phyloP scores from a whole-genome alignment of 2,113 vertebrate genomes.

The Zingel zingel region DNA sequence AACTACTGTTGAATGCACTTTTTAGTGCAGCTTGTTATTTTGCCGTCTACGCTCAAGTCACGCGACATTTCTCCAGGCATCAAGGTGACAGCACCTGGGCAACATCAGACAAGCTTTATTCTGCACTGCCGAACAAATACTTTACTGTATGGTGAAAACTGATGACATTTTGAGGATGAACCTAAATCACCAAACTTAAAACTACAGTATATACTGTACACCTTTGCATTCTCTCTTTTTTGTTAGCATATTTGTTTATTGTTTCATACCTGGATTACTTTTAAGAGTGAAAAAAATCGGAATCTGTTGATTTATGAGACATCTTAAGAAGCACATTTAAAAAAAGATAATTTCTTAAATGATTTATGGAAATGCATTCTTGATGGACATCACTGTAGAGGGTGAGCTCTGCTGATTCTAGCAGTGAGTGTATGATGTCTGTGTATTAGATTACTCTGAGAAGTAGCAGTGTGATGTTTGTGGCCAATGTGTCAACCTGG shows the following conservation, averaged over 20 bases:
- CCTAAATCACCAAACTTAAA: neutral
- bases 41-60: slow-evolving; percentile 1
- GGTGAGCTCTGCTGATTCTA: neutral
- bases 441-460: neutral
- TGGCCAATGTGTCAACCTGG: neutral
- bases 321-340: neutral
- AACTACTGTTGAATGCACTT: neutral
- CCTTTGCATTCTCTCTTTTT: neutral
- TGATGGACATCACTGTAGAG: neutral
- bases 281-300: neutral
- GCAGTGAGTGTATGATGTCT: neutral
- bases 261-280: neutral
- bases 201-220: neutral
- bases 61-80: neutral
- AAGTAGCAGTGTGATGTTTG: neutral
- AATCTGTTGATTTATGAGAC: neutral
- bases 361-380: neutral
- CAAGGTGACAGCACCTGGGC: neutral
- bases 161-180: neutral
- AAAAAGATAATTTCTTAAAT: neutral
- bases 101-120: neutral
- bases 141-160: neutral
- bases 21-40: slow-evolving; percentile 17
- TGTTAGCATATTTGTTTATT: neutral
- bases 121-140: slow-evolving; percentile 4